phyloP scores from a whole-genome alignment of 2,888 invertebrate genomes.

The Metellina segmentata region DNA sequence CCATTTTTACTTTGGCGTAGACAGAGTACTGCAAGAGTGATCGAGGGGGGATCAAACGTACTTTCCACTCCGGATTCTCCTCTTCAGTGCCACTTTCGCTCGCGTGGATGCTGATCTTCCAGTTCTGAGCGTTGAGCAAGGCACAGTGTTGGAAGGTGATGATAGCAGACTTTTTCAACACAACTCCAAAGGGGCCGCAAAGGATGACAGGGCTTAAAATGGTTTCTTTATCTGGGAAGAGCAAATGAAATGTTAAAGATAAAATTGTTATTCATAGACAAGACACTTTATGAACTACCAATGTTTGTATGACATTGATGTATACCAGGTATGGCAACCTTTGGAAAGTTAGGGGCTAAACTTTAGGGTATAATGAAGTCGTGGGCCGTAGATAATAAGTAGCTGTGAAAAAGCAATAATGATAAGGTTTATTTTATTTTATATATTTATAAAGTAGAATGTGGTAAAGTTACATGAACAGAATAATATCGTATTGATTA shows the following conservation, averaged over 20 bases:
- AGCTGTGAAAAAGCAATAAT: too few species aligned
- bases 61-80: constrained; percentile 83
- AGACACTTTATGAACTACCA: background rate
- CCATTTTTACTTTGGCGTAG: too few species aligned
- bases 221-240: constrained; percentile 86
- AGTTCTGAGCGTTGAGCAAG: constrained; percentile 90
- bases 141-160: constrained; percentile 94
- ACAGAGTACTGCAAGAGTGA: too few species aligned
- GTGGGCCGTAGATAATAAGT: too few species aligned
- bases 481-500: too few species aligned
- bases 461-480: too few species aligned
- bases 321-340: too few species aligned
- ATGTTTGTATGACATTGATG: background rate
- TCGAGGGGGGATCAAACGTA: constrained; percentile 78
- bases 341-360: too few species aligned
- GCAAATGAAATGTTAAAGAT: background rate
- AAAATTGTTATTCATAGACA: too few species aligned
- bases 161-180: constrained; percentile 90
- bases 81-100: constrained; percentile 82
- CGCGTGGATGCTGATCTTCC: constrained; percentile 87
- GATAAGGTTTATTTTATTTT: too few species aligned
- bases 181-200: constrained; percentile 88
- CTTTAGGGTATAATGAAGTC: too few species aligned
- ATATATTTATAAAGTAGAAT: too few species aligned
- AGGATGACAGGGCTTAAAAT: constrained; percentile 92